Conservation (phyloP, 2,113 vertebrate genomes). For the Parotia lawesii region DNA sequence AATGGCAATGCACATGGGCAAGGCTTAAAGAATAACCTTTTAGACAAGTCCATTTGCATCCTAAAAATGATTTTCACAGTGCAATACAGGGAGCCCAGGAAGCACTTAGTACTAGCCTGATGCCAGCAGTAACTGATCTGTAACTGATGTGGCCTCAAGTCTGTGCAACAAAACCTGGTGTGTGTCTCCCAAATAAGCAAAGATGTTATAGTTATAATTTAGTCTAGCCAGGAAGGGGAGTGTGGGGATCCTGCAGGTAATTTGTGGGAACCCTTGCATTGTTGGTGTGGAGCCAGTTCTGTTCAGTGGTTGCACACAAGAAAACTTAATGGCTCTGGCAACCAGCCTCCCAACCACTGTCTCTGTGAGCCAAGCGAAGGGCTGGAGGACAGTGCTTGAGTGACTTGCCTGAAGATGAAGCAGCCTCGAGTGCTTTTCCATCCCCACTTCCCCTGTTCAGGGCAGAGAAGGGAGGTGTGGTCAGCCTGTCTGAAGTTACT, state of each 20-base stretch:
- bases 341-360: not conserved
- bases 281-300: not conserved
- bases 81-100: not conserved
- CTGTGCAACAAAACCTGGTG: not conserved
- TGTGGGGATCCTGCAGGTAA: not conserved
- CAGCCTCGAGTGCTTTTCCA: not conserved
- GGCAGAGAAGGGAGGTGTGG: not conserved
- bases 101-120: not conserved
- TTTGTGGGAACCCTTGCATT: not conserved
- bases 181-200: not conserved
- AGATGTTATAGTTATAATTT: not conserved
- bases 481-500: not conserved
- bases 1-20: not conserved
- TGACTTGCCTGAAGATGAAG: not conserved
- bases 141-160: rapidly evolving
- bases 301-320: not conserved
- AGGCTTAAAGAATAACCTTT: not conserved
- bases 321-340: not conserved
- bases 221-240: not conserved
- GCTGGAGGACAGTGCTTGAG: not conserved
- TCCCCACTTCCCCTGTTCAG: not conserved
- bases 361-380: not conserved
- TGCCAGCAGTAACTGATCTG: not conserved
- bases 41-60: not conserved
- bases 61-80: not conserved